Conservation (phyloP, 1,140 invertebrate genomes). For the Archegozetes longisetosus region DNA sequence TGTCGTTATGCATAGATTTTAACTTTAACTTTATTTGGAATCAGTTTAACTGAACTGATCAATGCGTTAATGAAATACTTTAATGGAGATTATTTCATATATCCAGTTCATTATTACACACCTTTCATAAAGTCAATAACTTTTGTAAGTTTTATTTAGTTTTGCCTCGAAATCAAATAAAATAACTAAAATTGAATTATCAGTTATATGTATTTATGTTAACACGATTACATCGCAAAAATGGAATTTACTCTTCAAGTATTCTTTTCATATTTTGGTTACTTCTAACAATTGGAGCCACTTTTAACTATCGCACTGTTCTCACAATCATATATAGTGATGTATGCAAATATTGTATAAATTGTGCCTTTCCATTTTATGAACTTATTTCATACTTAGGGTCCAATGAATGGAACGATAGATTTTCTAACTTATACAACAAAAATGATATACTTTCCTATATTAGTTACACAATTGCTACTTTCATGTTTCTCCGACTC, state of each 20-base stretch:
- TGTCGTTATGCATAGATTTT: not conserved
- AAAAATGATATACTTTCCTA: conserved; percentile 63
- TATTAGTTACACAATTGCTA: conserved; percentile 51
- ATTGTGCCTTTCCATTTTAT: too few species aligned
- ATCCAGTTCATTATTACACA: too few species aligned
- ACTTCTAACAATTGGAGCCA: not conserved
- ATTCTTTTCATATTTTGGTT: conserved; percentile 13
- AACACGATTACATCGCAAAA: conserved; percentile 5
- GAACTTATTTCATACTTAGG: too few species aligned
- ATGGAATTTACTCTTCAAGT: conserved; percentile 14
- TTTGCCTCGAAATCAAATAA: not conserved
- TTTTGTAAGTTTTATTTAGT: conserved; percentile 1
- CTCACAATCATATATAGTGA: conserved; percentile 1
- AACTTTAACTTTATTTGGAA: not conserved
- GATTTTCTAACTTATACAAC: too few species aligned
- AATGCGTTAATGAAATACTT: too few species aligned
- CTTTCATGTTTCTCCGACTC: conserved; percentile 63
- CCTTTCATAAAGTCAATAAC: conserved; percentile 10
- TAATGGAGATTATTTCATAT: too few species aligned
- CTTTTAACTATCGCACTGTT: conserved; percentile 11
- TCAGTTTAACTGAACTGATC: not conserved
- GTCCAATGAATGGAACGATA: too few species aligned
- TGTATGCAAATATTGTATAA: too few species aligned
- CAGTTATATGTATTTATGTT: not conserved
- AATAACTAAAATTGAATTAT: not conserved